Conservation (phyloP, 2,888 invertebrate genomes). For the Dolichomitus sp. region DNA sequence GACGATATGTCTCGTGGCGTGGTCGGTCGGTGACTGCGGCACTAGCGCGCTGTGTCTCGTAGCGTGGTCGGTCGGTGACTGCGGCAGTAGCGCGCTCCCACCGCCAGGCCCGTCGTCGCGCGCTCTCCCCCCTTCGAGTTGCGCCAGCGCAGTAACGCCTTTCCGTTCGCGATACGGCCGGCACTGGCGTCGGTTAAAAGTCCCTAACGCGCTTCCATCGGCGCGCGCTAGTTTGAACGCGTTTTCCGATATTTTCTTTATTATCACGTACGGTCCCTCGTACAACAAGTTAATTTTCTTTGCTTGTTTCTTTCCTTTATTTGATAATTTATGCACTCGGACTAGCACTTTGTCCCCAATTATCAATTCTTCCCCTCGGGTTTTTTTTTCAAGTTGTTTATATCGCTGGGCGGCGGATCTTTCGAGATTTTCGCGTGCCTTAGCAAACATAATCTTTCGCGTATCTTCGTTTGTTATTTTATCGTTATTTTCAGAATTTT, state of each 20-base stretch:
- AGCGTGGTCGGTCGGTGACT: neutral
- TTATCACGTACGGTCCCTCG: slow-evolving; percentile 15
- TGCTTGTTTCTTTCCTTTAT: slow-evolving; percentile 25
- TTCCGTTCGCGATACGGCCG: slow-evolving; percentile 18
- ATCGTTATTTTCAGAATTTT: neutral
- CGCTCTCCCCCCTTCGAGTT: neutral
- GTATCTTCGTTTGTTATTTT: slow-evolving; percentile 7
- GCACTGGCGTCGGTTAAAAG: slow-evolving; percentile 21
- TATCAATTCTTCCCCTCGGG: neutral
- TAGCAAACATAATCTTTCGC: neutral
- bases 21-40: too few species aligned
- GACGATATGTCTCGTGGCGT: too few species aligned
- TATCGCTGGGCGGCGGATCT: neutral
- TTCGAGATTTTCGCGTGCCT: slow-evolving; percentile 14
- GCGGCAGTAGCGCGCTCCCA: neutral
- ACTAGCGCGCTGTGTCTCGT: neutral
- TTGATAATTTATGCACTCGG: slow-evolving; percentile 17
- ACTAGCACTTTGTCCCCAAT: slow-evolving; percentile 18
- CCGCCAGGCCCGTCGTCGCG: neutral
- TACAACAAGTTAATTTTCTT: slow-evolving; percentile 27
- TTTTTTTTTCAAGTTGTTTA: neutral
- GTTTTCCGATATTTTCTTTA: neutral
- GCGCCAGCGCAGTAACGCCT: neutral
- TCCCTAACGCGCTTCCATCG: neutral
- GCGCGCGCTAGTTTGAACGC: neutral